phyloP scores from a whole-genome alignment of 2,113 vertebrate genomes.

The Bubo blakistoni region DNA sequence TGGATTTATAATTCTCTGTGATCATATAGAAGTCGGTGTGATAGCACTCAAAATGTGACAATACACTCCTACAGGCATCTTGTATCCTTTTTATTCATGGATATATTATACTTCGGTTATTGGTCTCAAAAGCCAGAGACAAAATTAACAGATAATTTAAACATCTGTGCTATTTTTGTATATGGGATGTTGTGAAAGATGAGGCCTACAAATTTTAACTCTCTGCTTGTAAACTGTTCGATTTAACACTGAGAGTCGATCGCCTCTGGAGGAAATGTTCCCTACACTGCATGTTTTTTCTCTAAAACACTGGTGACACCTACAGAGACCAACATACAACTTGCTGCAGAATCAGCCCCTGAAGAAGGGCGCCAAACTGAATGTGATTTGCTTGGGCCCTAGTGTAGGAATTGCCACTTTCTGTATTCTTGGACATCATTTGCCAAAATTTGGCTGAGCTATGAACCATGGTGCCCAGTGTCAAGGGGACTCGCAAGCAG shows the following conservation, averaged over 20 bases:
- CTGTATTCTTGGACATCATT: not conserved
- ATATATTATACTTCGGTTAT: not conserved
- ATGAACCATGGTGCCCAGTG: not conserved
- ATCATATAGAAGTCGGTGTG: not conserved
- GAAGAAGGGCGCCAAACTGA: not conserved
- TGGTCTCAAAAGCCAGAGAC: not conserved
- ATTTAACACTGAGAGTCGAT: not conserved
- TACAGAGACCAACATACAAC: not conserved
- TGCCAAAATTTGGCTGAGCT: not conserved
- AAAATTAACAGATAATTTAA: not conserved
- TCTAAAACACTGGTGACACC: not conserved
- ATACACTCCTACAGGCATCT: not conserved
- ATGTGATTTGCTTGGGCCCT: not conserved
- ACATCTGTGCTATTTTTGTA: not conserved
- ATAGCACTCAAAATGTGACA: not conserved
- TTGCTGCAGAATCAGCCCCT: not conserved
- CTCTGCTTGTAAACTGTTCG: not conserved
- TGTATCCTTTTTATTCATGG: not conserved
- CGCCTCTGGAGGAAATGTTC: fast-evolving
- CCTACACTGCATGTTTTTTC: not conserved
- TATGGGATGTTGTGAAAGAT: not conserved
- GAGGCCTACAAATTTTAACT: not conserved
- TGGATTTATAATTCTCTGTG: not conserved
- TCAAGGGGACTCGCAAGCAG: not conserved
- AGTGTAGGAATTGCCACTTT: not conserved